These are phyloP conservation scores for Rafetus swinhoei DNA, from an alignment of 2,113 vertebrate species.

Conservation along the genomic window DNA sequence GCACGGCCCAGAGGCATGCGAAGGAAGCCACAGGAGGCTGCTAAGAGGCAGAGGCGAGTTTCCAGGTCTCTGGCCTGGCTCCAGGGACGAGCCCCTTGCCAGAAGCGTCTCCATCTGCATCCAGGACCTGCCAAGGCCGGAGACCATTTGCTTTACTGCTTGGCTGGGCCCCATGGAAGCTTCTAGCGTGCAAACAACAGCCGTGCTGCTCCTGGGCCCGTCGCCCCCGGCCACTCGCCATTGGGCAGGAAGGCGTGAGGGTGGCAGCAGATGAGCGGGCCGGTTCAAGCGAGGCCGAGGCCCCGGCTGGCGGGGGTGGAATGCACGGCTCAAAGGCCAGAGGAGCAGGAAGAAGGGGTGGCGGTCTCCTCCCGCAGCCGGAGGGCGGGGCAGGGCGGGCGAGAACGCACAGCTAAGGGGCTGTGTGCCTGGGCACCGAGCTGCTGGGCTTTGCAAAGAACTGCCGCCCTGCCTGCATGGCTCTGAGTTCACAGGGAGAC, in stretches of 20 bases:
- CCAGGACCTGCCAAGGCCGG: not conserved
- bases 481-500: not conserved
- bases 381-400: not conserved
- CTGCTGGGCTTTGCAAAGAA: not conserved
- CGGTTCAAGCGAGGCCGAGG: too few species aligned
- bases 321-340: not conserved
- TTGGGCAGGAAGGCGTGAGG: not conserved
- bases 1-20: not conserved
- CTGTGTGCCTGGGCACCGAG: not conserved
- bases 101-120: not conserved
- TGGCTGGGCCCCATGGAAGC: not conserved
- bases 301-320: not conserved
- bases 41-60: not conserved
- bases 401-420: not conserved
- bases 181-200: not conserved
- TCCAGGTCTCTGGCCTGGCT: slow-evolving; percentile 38
- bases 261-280: accelerated
- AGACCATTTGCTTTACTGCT: slow-evolving; percentile 36
- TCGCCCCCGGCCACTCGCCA: accelerated
- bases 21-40: not conserved
- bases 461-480: not conserved
- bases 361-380: too few species aligned
- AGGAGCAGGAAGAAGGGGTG: too few species aligned
- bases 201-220: not conserved
- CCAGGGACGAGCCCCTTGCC: not conserved